A percentile compares a stretch with the other conserved stretches of the same genome.
Conservation (phyloP, 2,888 invertebrate species). For the Cryptocephalus primarius region DNA sequence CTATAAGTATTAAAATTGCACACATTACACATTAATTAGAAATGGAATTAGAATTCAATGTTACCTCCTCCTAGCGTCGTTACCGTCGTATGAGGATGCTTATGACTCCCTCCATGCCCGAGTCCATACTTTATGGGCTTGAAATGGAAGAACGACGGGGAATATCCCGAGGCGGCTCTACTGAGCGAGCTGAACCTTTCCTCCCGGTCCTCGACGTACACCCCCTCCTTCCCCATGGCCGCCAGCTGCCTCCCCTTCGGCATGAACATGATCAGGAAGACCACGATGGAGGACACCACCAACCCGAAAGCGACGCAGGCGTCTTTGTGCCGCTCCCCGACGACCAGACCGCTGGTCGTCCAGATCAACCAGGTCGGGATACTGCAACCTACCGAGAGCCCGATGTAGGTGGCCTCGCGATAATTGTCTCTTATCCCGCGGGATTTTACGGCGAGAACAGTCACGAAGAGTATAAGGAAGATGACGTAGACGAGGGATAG, state of each 20-base stretch:
- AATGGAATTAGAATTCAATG: too few relatives aligned
- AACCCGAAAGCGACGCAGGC: slow-evolving; percentile 86
- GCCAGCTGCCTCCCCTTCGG: slow-evolving; percentile 86
- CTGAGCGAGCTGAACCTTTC: slow-evolving; percentile 73
- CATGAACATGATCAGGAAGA: slow-evolving; percentile 89
- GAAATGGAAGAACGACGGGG: slow-evolving; percentile 87
- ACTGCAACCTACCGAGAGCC: slow-evolving; percentile 74
- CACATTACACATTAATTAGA: too few relatives aligned
- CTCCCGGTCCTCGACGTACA: slow-evolving; percentile 71
- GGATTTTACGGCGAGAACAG: slow-evolving; percentile 74
- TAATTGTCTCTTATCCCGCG: slow-evolving; percentile 87
- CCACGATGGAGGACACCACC: slow-evolving; percentile 70
- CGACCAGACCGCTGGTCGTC: slow-evolving; percentile 72
- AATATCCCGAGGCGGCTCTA: slow-evolving; percentile 70
- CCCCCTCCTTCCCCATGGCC: slow-evolving; percentile 82
- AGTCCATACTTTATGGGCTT: slow-evolving; percentile 71
- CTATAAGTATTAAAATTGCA: too few relatives aligned
- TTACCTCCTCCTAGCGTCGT: slow-evolving; percentile 32
- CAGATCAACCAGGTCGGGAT: slow-evolving; percentile 81
- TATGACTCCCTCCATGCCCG: slow-evolving; percentile 18
- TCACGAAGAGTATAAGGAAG: slow-evolving; percentile 73
- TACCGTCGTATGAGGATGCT: slow-evolving; percentile 29
- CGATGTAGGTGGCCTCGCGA: slow-evolving; percentile 86
- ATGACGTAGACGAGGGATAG: slow-evolving; percentile 75
- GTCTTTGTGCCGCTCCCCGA: slow-evolving; percentile 69